Evolutionary conservation across 2,888 invertebrate genomes (phyloP).

Genomic region (Cheilosia pagana): DNA sequence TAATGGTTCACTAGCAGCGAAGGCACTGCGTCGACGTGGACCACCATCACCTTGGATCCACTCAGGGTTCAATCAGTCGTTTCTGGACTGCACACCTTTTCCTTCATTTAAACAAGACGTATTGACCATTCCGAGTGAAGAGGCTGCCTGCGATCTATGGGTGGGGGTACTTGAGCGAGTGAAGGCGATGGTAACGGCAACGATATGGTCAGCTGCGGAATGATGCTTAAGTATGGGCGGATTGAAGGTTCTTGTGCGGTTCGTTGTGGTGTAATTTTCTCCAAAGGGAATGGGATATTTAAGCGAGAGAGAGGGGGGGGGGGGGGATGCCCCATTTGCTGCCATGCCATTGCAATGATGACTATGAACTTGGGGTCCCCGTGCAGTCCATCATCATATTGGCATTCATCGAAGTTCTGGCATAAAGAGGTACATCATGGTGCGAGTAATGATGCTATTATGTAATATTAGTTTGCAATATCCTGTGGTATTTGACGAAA

Average conservation of each 20-base stretch:
- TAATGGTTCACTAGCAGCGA: slow-evolving; percentile 70
- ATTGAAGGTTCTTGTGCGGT: slow-evolving; percentile 64
- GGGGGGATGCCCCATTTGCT: slow-evolving; percentile 52
- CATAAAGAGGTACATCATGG: slow-evolving; percentile 46
- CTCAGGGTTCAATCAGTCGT: slow-evolving; percentile 70
- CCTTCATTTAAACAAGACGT: slow-evolving; percentile 72
- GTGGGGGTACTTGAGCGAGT: slow-evolving; percentile 48
- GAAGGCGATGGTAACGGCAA: slow-evolving; percentile 3
- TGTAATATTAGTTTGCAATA: slow-evolving; percentile 70
- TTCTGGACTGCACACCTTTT: slow-evolving; percentile 56
- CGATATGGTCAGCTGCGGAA: slow-evolving; percentile 55
- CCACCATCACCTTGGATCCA: slow-evolving; percentile 63
- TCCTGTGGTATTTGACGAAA: slow-evolving; percentile 31
- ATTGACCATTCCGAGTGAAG: slow-evolving; percentile 61
- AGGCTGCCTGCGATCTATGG: slow-evolving; percentile 49
- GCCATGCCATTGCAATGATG: slow-evolving; percentile 56
- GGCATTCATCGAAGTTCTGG: slow-evolving; percentile 50
- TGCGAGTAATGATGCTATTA: slow-evolving; percentile 72
- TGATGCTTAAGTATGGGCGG: slow-evolving; percentile 69
- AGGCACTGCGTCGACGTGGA: slow-evolving; percentile 42
- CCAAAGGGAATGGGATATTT: slow-evolving; percentile 3
- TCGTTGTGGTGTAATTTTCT: slow-evolving; percentile 36
- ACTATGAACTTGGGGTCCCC: slow-evolving; percentile 61
- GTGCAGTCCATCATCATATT: slow-evolving; percentile 65
- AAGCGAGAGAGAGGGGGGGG: not conserved